Conservation (phyloP, 1,140 invertebrate species). For the Cepaea nemoralis region DNA sequence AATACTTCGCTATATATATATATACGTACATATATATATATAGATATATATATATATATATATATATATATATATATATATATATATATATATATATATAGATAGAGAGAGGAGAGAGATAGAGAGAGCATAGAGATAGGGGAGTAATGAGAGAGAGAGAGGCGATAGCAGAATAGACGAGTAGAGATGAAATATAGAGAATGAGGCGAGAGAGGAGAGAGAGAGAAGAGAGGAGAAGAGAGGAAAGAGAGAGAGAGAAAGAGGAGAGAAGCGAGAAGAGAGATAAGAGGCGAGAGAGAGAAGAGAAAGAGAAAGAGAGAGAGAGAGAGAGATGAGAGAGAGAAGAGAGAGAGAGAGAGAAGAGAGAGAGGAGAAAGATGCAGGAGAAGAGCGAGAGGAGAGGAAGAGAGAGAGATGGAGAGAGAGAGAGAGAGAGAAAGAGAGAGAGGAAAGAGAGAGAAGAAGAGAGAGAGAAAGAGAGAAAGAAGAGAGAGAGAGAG, state of each 20-base stretch:
- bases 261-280: not conserved
- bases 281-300: not conserved
- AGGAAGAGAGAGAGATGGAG: not conserved
- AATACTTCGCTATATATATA: no score
- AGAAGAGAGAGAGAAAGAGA: not conserved
- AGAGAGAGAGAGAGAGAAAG: not conserved
- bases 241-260: not conserved
- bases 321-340: not conserved
- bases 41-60: no score
- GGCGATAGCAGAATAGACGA: not conserved
- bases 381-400: not conserved
- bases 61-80: no score
- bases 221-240: not conserved
- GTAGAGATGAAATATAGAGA: not conserved
- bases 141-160: not conserved
- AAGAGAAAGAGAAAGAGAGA: not conserved
- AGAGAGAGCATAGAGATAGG: slow-evolving; percentile 10
- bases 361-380: slow-evolving; percentile 9
- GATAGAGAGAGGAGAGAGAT: not conserved
- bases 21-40: no score
- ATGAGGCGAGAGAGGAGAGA: not conserved
- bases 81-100: no score
- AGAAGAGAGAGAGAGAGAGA: not conserved
- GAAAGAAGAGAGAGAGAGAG: not conserved
- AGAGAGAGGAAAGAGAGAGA: not conserved